Evolutionary conservation across 2,888 invertebrate species (phyloP).

Genomic region (Apamea crenata): DNA sequence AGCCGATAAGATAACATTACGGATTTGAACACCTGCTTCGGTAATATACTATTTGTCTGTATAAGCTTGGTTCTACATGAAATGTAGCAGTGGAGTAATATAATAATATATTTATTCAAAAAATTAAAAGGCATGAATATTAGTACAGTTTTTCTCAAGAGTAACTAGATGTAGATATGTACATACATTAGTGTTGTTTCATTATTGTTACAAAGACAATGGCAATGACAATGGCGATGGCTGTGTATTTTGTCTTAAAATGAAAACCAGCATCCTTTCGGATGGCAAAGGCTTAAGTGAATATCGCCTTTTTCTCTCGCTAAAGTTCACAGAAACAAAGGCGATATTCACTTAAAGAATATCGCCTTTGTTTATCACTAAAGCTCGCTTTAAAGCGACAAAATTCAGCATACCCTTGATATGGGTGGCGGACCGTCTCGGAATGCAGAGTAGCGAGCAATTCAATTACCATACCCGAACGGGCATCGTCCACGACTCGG

Average conservation of each 20-base stretch:
- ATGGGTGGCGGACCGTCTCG: slow-evolving; percentile 42
- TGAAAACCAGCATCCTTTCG: neutral
- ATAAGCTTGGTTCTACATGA: no score
- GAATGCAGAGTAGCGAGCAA: slow-evolving; percentile 60
- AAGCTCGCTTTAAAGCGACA: neutral
- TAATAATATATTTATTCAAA: no score
- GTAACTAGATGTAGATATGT: neutral
- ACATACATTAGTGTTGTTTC: no score
- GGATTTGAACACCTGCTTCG: neutral
- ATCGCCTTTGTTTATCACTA: neutral
- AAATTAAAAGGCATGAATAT: no score
- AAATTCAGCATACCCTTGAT: slow-evolving; percentile 23
- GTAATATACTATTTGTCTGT: neutral
- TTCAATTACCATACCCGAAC: slow-evolving; percentile 63
- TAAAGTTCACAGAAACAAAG: neutral
- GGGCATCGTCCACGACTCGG: slow-evolving; percentile 36
- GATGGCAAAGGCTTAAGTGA: neutral
- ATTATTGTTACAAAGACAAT: neutral
- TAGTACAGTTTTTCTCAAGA: no score
- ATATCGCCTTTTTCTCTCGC: neutral
- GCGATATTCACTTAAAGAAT: neutral
- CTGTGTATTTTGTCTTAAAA: neutral
- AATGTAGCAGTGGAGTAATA: neutral
- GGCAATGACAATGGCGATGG: no score
- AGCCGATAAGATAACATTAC: neutral